Conservation (phyloP, 2,797 vertebrate species). For the Schizopygopsis malacanthus region DNA sequence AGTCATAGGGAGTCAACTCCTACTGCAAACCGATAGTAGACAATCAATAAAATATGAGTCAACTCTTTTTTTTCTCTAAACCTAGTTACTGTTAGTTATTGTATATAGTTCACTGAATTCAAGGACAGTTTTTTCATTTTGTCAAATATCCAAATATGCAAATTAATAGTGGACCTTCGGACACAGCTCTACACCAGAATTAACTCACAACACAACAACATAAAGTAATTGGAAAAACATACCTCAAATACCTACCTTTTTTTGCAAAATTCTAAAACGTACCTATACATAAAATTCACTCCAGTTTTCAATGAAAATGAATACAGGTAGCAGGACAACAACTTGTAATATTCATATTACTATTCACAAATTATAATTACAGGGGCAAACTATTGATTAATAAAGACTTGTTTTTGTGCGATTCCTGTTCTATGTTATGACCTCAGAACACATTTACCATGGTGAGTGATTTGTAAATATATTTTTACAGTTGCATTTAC, state of each 20-base stretch:
- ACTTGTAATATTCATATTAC: neutral
- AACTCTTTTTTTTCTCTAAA: neutral
- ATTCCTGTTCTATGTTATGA: neutral
- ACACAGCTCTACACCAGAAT: neutral
- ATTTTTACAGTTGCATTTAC: neutral
- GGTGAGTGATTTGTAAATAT: neutral
- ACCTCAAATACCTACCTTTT: neutral
- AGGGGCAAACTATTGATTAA: neutral
- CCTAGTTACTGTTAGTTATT: neutral
- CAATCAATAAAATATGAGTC: slow-evolving; percentile 1
- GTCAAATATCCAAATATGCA: neutral
- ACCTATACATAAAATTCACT: neutral
- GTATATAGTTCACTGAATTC: neutral
- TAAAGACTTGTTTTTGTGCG: neutral
- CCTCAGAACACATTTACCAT: too few relatives aligned
- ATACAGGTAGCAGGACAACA: neutral
- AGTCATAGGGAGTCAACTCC: slow-evolving; percentile 15
- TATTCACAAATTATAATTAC: neutral
- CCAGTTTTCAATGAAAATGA: neutral
- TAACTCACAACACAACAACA: neutral
- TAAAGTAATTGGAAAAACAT: neutral
- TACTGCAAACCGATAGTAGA: slow-evolving; percentile 31
- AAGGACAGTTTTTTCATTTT: neutral
- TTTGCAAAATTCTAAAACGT: neutral
- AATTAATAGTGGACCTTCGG: neutral